Evolutionary conservation across 2,888 invertebrate species (phyloP), one percentile per base, ranked within the genome.

Genomic region (Pristionchus exspectatus): DNA sequence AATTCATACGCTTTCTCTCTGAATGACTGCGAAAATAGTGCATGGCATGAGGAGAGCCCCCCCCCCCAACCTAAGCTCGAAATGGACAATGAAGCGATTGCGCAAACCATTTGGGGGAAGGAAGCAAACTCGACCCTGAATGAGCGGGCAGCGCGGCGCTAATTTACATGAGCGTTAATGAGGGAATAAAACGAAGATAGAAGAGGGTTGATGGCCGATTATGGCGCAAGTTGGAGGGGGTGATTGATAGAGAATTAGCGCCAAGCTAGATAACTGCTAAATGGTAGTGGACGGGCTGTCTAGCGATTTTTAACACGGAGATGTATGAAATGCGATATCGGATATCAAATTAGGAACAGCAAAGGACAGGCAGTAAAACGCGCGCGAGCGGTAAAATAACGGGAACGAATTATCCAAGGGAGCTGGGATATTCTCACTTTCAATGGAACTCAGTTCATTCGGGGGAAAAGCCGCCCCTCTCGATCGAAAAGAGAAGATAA

Each of bases 151-250:
- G 69, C 69, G 33, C 74, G 50, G 81, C 54, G 50, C 50, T 81
- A 81, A 81, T 81, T 81, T n/a, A 81, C 50, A 81, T 50, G 81
- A 5, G 74, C 74, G 74, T n/a, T 81, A 54, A 81, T 81, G 24
- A 81, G 81, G 21, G 54, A 63, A 63, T 63, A n/a, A 63, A 63
- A 50, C 4, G 44, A 16, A 24, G 44, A 50, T 50, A 18, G 44
- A 44, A 21, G 27, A 30, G 81, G 81, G 81, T 81, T 54, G 81
- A 50, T 81, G 81, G 50, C n/a, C 81, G 81, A 81, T 54, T 54
- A 44, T 24, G 21, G 44, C 74, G 7, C 30, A 12, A 72, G 18
- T 33, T 33, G 30, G 69, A 69, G n/a, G 7, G 3, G 24, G 27
- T 81, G 50, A 44, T 50, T 50, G 81, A 81, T 81, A 27, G 38